Conservation (phyloP, 2,888 invertebrate species). For the Galeopsomyia nigrocyanea region DNA sequence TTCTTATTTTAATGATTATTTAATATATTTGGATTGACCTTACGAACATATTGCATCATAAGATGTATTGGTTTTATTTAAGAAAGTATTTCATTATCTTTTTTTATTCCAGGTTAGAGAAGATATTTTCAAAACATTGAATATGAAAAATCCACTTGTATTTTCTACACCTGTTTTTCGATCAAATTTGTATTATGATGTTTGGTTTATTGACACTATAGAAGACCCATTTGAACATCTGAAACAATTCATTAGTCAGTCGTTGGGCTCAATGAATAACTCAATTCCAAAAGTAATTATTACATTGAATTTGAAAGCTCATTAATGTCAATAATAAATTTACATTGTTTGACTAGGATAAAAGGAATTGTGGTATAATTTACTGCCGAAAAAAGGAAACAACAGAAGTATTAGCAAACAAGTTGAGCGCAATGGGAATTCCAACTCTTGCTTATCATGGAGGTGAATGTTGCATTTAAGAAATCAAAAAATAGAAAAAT, state of each 20-base stretch:
- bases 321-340: constrained; percentile 6
- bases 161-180: constrained; percentile 93
- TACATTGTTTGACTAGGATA: constrained; percentile 57
- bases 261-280: constrained; percentile 74
- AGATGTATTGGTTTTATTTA: neutral
- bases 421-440: constrained; percentile 81
- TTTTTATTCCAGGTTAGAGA: constrained; percentile 56
- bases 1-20: neutral
- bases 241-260: constrained; percentile 78
- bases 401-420: constrained; percentile 86
- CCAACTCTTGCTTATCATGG: constrained; percentile 91
- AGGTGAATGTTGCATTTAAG: constrained; percentile 70
- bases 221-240: constrained; percentile 87
- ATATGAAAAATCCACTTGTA: constrained; percentile 76
- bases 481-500: constrained; percentile 14
- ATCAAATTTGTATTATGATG: constrained; percentile 94
- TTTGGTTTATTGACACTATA: constrained; percentile 88
- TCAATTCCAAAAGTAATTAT: constrained; percentile 50
- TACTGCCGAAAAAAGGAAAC: constrained; percentile 95
- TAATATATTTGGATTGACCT: too few relatives aligned
- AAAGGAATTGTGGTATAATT: constrained; percentile 85
- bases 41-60: too few relatives aligned
- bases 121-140: constrained; percentile 85
- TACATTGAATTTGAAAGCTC: constrained; percentile 12
- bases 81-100: too few relatives aligned